Evolutionary conservation across 1,140 invertebrate genomes (phyloP), one percentile per base, ranked within the genome.

Genomic region (Antheraea pernyi): DNA sequence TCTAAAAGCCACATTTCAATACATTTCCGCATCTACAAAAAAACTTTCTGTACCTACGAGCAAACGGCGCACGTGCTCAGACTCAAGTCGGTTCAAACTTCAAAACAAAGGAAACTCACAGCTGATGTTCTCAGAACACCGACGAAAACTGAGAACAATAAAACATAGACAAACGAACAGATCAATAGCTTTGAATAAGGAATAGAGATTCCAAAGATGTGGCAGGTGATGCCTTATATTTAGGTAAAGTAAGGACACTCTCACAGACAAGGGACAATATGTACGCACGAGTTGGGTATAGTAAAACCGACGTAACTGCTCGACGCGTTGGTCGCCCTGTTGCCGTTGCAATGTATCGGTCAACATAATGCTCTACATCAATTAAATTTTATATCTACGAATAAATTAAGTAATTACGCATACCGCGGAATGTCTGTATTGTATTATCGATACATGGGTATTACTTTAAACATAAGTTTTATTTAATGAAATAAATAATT

Each of bases 141-240:
- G 42, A 78, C 63, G 81, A 85, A 82, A 79, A 73, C 30, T 69
- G 63, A 82, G 76, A 74, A 69, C 63, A 82, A 78, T 75, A 75
- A 74, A 68, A 68, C 58, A 19, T 22, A 61, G 5, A 61, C 59
- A 8, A 36, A 76, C 63, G 71, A 68, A 53, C 46, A 74, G 72
- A 83, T 82, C 79, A 80, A 83, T 85, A 70, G 67, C 69, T 53
- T 3, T 70, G 72, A 81, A 69, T 74, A 70, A 68, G 76, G 76
- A 70, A 71, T 66, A 61, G 59, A 13, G 66, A 67, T 66, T 72
- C 71, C 72, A 70, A 70, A 59, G 69, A 48, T 59, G 63, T 74
- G 75, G 84, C 87, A 90, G 88, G 86, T 90, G 88, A 67, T 72
- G 62, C 66, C 79, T 75, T 65, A 53, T 6, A 53, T n/a, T 53